Evolutionary conservation across 2,797 vertebrate species (phyloP).

Genomic region (Nasua narica): DNA sequence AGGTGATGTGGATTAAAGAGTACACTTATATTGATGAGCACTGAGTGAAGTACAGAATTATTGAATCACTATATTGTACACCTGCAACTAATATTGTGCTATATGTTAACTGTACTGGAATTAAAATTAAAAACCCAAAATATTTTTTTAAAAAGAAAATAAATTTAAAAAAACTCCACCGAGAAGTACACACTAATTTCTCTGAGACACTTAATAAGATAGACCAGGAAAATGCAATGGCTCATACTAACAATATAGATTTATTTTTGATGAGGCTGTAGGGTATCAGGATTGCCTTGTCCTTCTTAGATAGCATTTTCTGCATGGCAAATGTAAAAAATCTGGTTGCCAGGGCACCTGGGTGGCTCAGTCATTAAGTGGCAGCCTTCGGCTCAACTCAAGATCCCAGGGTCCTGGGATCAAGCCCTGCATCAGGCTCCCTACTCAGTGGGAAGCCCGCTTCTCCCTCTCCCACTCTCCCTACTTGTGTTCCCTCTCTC

Average conservation of each 20-base stretch:
- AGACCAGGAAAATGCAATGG: not conserved
- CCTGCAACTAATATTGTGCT: not conserved
- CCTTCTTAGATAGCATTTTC: not conserved
- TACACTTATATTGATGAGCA: not conserved
- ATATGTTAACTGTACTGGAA: not conserved
- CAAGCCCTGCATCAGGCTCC: too few relatives aligned
- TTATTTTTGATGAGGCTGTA: not conserved
- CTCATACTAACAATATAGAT: not conserved
- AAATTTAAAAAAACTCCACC: not conserved
- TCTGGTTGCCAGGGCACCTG: not conserved
- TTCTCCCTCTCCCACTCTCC: too few relatives aligned
- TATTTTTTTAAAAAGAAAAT: not conserved
- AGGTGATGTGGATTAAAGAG: not conserved
- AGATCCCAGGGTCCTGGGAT: too few relatives aligned
- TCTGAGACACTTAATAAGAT: not conserved
- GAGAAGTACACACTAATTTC: not conserved
- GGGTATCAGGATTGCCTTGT: not conserved
- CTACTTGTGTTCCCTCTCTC: too few relatives aligned
- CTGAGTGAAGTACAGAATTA: not conserved
- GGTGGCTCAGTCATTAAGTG: too few relatives aligned
- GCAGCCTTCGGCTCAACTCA: too few relatives aligned
- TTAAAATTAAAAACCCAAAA: not conserved
- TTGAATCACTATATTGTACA: not conserved
- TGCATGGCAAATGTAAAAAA: not conserved
- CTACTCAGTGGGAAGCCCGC: too few relatives aligned